Conservation (phyloP, 2,113 vertebrate genomes). For the Hepsetus odoe region DNA sequence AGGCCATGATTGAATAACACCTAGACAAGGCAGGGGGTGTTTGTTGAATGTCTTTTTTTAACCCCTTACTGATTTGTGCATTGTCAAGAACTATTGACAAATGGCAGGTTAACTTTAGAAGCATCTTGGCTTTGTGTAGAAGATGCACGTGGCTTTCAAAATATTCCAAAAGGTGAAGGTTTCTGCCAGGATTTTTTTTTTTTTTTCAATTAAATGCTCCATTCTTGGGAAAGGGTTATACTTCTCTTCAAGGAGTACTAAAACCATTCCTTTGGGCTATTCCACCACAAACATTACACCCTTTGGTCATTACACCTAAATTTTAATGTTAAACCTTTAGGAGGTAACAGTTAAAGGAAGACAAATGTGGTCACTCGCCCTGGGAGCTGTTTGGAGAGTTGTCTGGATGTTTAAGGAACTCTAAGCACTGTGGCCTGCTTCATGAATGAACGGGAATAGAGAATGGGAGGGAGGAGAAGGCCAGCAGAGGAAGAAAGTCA, state of each 20-base stretch:
- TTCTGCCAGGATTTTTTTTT: not conserved
- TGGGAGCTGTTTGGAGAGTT: constrained; percentile 26
- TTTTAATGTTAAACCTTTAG: constrained; percentile 18
- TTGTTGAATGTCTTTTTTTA: not conserved
- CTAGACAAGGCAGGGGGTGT: not conserved
- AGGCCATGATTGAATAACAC: not conserved
- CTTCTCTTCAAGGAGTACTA: not conserved
- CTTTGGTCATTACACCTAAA: not conserved
- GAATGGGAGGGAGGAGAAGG: constrained; percentile 2
- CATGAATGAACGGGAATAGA: not conserved
- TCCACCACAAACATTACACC: constrained; percentile 6
- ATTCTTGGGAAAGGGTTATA: not conserved
- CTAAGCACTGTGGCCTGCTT: not conserved
- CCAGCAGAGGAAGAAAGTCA: not conserved
- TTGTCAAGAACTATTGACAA: not conserved
- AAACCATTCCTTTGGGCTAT: not conserved
- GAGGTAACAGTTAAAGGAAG: constrained; percentile 13
- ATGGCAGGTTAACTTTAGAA: not conserved
- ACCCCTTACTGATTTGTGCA: not conserved
- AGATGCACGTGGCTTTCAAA: not conserved
- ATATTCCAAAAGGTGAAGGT: not conserved
- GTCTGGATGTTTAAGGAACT: not conserved
- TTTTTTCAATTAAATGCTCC: not conserved
- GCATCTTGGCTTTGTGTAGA: not conserved
- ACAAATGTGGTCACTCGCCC: not conserved